Evolutionary conservation across 2,113 vertebrate genomes (phyloP), one percentile per base, ranked within the genome.

Genomic region (Mandrillus leucophaeus): DNA sequence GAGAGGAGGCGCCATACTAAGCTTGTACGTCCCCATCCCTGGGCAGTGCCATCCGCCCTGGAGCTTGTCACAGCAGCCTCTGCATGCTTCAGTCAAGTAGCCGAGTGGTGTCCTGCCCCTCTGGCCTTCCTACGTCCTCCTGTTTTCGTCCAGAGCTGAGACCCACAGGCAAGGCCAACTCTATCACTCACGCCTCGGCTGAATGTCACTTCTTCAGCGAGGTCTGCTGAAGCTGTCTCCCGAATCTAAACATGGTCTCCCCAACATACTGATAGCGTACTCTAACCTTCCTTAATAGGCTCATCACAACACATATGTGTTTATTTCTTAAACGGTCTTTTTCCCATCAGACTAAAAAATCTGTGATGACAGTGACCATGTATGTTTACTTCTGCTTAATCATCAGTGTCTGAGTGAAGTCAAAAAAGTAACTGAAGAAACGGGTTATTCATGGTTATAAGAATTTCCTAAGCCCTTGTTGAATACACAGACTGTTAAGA

Each of bases 21-120:
- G 25, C 11, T 48, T 16, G 0, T 2, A 13, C 13, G 35, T 66
- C 23, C 30, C 73, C 12, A 27, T 25, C 18, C 12, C 76, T 40
- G 2, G 3, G 0, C 43, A 3, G 1, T 0, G 1, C 9, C 32
- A 17, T 45, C 55, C 20, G 2, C 45, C 50, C 18, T 82, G 43
- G 14, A 61, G 94, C 52, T 64, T 27, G 48, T n/a, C 50, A 50
- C 6, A 25, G 40, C n/a, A 59, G 59, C 35, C 83, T 64, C 27
- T 64, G 12, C 27, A 32, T 64, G 12, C 61, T 32, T 64, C 61
- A 1, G 61, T 64, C 61, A 30, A 32, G 61, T n/a, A 35, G 66
- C 32, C 2, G 3, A 68, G 66, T 7, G 6, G 13, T n/a, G 66
- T 73, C 64, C 73, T 45, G n/a, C 9, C 20, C 1, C 17, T 5